phyloP scores from a whole-genome alignment of 64 coral and sea anemone genomes.

The Hydrozoanthus tunicans region DNA sequence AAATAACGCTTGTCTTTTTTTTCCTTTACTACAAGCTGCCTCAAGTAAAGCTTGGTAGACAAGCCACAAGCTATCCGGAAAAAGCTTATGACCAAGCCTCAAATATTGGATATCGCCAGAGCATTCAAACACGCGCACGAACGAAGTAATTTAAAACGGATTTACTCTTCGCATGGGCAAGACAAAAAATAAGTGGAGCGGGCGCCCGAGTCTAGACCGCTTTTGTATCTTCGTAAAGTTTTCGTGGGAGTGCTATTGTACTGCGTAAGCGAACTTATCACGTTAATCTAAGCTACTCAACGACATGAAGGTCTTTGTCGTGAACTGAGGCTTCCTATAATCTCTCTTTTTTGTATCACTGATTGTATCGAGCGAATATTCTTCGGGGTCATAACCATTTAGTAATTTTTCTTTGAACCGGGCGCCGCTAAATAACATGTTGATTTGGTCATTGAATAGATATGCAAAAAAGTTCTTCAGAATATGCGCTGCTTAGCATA shows the following conservation, averaged over 20 bases:
- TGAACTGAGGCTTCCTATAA: slow-evolving; percentile 5
- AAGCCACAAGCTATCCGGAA: not conserved
- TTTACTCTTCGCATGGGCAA: not conserved
- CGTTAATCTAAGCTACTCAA: slow-evolving; percentile 11
- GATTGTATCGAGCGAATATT: slow-evolving; percentile 25
- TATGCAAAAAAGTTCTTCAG: slow-evolving; percentile 57
- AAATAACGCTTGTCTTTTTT: not conserved
- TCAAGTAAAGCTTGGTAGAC: slow-evolving; percentile 14
- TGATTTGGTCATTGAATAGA: slow-evolving; percentile 41
- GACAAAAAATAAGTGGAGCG: not conserved
- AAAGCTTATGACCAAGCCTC: not conserved
- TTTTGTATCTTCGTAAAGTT: not conserved
- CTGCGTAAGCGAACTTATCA: slow-evolving; percentile 10
- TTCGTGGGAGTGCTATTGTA: slow-evolving; percentile 6
- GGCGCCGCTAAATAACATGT: not conserved
- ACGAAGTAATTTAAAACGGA: slow-evolving; percentile 49
- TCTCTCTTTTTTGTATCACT: slow-evolving; percentile 4
- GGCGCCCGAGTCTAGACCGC: not conserved
- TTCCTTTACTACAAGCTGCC: not conserved
- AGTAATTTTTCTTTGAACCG: not conserved
- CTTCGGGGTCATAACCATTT: not conserved
- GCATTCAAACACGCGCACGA: slow-evolving; percentile 35
- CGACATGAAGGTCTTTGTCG: not conserved
- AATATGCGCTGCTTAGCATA: slow-evolving; percentile 39
- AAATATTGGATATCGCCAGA: slow-evolving; percentile 2